Evolutionary conservation across 2,113 vertebrate species (phyloP), one percentile per base, ranked within the genome.

Genomic region (Calidris pugnax): DNA sequence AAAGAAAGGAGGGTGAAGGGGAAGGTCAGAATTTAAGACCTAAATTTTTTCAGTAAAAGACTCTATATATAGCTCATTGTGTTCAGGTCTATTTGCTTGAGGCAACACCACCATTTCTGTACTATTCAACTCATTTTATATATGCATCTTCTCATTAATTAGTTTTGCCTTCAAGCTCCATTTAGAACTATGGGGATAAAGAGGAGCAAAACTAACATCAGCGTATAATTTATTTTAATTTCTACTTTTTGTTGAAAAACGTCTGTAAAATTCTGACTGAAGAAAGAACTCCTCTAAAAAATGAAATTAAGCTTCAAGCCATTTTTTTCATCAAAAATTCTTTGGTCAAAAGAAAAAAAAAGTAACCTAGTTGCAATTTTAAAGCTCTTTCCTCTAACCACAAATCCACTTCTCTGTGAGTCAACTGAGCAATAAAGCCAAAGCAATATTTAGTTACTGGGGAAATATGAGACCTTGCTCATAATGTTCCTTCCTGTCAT

Each of bases 391-490:
- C 73, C 84, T 91, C 43, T 87, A 89, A 89, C 93, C 86, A 85
- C 76, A 94, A 95, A 92, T 95, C 94, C 80, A 81, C 86, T 84
- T 84, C 83, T 95, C 60, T 77, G 32, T 59, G 95, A 95, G 56
- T 84, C 94, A 92, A 81, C 80, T 22, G 81, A 92, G 89, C 91
- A 97, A 97, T 95, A 97, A 97, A 94, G 37, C 60, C 84, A 93
- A 91, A 91, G 86, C 89, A 96, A 90, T 92, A 89, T 95, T 95
- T 93, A 95, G 72, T 94, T 97, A 95, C 93, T 71, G 80, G 64
- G 80, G 89, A 95, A 93, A 96, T 85, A 94, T 47, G 32, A 95
- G 73, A 78, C 80, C 47, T 47, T 84, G 80, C 43, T 95, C 80
- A 55, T 81, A 81, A 85, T 75, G 47, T 39, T 95, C 68, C n/a